Percentiles rank a stretch among this genome's conserved stretches.
Conservation (phyloP, 2,113 vertebrate genomes). For the Corvus hawaiiensis region DNA sequence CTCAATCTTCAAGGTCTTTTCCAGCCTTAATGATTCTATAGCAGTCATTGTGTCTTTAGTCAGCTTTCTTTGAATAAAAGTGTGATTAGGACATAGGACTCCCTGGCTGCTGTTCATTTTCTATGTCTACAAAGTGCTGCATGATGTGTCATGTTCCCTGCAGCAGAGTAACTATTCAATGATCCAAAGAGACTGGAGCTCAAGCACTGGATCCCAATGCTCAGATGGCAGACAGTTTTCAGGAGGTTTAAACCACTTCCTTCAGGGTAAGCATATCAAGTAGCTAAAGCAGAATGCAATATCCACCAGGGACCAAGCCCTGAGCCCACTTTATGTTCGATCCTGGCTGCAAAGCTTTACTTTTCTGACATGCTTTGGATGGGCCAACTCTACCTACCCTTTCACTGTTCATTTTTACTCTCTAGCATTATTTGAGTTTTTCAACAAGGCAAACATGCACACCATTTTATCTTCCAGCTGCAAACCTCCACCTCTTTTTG, state of each 20-base stretch:
- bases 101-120: background rate
- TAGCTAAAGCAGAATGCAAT: background rate
- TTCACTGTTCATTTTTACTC: background rate
- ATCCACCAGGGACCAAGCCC: background rate
- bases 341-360: background rate
- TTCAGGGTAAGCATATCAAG: background rate
- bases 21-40: accelerated
- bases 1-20: background rate
- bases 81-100: background rate
- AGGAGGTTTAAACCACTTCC: background rate
- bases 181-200: background rate
- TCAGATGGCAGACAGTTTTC: background rate
- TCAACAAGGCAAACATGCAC: background rate
- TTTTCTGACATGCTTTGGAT: background rate
- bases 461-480: background rate
- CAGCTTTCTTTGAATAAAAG: background rate
- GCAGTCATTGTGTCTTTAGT: background rate
- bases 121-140: background rate
- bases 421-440: background rate
- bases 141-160: background rate
- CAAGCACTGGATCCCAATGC: background rate
- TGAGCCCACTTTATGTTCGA: background rate
- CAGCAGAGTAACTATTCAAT: background rate
- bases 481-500: background rate
- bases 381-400: background rate